Percentiles rank a stretch among this genome's conserved stretches.
Evolutionary conservation across 2,888 invertebrate genomes (phyloP).

Genomic region (Cybosia mesomella): DNA sequence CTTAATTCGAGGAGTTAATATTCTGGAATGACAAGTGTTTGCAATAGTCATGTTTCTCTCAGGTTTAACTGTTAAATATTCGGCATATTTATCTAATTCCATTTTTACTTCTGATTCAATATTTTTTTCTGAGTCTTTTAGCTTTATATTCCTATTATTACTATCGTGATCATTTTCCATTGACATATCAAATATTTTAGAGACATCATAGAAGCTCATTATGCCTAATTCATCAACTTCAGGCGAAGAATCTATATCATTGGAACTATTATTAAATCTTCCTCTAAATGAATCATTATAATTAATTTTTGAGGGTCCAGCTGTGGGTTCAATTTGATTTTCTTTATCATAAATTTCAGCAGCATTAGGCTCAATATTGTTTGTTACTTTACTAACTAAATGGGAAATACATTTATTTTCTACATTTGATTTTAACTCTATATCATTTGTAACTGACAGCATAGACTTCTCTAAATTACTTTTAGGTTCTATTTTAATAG

Average conservation of each 20-base stretch:
- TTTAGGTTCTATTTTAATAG: constrained; percentile 56
- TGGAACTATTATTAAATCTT: constrained; percentile 46
- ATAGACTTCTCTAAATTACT: constrained; percentile 51
- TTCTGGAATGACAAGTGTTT: constrained; percentile 34
- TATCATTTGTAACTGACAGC: constrained; percentile 36
- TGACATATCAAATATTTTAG: constrained; percentile 75
- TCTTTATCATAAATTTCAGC: constrained; percentile 70
- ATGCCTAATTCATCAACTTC: constrained; percentile 71
- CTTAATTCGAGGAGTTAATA: constrained; percentile 84
- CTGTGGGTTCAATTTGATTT: constrained; percentile 68
- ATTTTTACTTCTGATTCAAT: constrained; percentile 16
- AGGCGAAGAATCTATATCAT: constrained; percentile 66
- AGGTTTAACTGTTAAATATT: constrained; percentile 22
- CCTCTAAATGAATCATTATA: constrained; percentile 34
- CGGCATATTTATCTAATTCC: constrained; percentile 20
- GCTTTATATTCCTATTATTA: not conserved
- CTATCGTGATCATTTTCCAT: constrained; percentile 45
- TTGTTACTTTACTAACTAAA: constrained; percentile 62
- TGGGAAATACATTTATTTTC: constrained; percentile 53
- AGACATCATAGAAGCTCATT: constrained; percentile 77
- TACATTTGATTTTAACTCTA: constrained; percentile 31
- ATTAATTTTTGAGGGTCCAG: constrained; percentile 71
- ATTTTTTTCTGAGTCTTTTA: not conserved
- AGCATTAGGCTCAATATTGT: constrained; percentile 42
- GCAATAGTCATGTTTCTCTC: constrained; percentile 49